phyloP scores from a whole-genome alignment of 2,888 invertebrate species.

The Seira ritae region DNA sequence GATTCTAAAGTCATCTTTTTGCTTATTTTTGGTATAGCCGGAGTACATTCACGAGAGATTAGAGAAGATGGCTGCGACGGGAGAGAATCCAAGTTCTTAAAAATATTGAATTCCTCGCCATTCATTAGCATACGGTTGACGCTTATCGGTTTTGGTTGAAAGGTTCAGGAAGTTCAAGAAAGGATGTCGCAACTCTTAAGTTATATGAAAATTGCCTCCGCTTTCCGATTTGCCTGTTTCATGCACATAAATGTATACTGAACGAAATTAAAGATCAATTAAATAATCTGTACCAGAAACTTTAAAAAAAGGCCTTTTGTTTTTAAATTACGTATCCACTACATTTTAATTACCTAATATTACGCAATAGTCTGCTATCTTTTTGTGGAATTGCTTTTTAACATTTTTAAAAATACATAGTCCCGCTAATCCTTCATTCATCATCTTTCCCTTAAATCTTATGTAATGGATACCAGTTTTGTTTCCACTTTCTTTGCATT shows the following conservation, averaged over 20 bases:
- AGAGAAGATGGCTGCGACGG: constrained; percentile 26
- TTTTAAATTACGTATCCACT: too few species aligned
- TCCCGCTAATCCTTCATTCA: background rate
- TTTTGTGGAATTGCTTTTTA: background rate
- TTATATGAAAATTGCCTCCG: too few species aligned
- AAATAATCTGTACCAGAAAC: too few species aligned
- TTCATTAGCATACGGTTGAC: background rate
- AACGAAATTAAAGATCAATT: too few species aligned
- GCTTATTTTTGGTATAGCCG: constrained; percentile 32
- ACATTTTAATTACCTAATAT: too few species aligned
- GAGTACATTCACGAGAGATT: constrained; percentile 49
- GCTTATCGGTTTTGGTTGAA: background rate
- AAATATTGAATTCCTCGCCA: background rate
- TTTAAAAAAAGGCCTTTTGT: too few species aligned
- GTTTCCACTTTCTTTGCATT: constrained; percentile 69
- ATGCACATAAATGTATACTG: too few species aligned
- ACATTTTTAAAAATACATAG: background rate
- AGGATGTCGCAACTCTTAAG: too few species aligned
- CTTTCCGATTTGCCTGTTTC: too few species aligned
- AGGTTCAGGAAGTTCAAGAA: too few species aligned
- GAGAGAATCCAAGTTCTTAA: background rate
- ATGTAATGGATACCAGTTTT: constrained; percentile 67
- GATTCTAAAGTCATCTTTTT: background rate
- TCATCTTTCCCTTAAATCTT: background rate
- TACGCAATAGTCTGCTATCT: background rate